Conservation (phyloP, 2,888 invertebrate genomes). For the Hemaris fuciformis region DNA sequence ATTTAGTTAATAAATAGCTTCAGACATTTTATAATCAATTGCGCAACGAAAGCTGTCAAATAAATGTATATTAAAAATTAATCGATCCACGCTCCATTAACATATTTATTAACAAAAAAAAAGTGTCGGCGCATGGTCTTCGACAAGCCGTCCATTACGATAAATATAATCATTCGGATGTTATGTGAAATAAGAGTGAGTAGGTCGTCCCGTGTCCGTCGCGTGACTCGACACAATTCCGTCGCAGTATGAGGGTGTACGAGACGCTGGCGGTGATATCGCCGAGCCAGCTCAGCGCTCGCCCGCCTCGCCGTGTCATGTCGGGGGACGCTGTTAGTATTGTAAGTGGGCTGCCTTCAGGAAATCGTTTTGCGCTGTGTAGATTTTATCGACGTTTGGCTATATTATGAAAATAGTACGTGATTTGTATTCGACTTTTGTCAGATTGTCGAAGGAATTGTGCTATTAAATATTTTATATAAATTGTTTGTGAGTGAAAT, state of each 20-base stretch:
- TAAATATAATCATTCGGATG: background rate
- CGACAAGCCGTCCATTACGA: background rate
- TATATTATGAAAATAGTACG: background rate
- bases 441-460: background rate
- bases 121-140: background rate
- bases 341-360: background rate
- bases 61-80: background rate
- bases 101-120: background rate
- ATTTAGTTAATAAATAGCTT: no score
- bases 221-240: conserved; percentile 57
- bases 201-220: conserved; percentile 18
- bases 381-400: background rate
- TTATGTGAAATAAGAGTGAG: background rate
- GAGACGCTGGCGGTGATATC: conserved; percentile 64
- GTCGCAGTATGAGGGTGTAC: conserved; percentile 34
- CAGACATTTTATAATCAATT: background rate
- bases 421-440: background rate
- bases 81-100: background rate
- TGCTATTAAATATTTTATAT: no score
- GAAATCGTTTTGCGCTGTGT: background rate
- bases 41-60: background rate
- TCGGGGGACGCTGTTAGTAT: conserved; percentile 22
- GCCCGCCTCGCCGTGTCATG: conserved; percentile 16
- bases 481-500: no score
- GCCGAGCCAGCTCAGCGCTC: conserved; percentile 44